Base-by-base conservation (phyloP, 2,113 vertebrate species). In the Solea senegalensis region DNA sequence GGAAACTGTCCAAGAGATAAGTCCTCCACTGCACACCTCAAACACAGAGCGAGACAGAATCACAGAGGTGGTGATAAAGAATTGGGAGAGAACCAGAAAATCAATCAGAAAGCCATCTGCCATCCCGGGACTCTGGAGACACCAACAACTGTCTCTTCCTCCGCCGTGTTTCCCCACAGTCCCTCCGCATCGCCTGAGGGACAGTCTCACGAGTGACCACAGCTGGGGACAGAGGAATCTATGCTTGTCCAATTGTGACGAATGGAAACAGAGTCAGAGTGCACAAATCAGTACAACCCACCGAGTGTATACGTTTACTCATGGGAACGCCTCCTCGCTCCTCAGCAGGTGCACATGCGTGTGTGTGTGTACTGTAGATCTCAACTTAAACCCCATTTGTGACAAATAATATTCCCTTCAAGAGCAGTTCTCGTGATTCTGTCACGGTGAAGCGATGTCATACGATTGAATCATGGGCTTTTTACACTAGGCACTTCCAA, bases 51-150 rank as follows among this genome's bases (percentile, higher is more conserved):
- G n/a, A 74, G 15, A 21, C 21, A 21, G 21, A 21, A 21, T 1
- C 21, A 21, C 21, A 21, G 46, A 74, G 63, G 41, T 60, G 59
- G 65, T 41, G 81, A 73, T 75, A 49, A 80, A 67, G 59, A 69
- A 81, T 57, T 84, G 67, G 76, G 65, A 83, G 61, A 81, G 65
- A 59, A 74, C 68, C 67, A 76, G 60, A 78, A 79, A 86, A 88
- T 76, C 80, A 72, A 88, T 88, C 76, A 78, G 59, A 48, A 69
- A n/a, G 56, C 80, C 88, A 89, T 88, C 85, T 89, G 88, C 57
- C 62, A n/a, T 66, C 62, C 28, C 21, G 40, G 72, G 61, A 70
- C 80, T 71, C 81, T 51, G 66, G 86, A 83, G 87, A 86, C 65
- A 45, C 74, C 7, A n/a, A 81, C 77, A 80, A 83, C 86, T 57